Evolutionary conservation across 2,113 vertebrate species (phyloP), one percentile per base, ranked within the genome.

Genomic region (Scophthalmus maximus): DNA sequence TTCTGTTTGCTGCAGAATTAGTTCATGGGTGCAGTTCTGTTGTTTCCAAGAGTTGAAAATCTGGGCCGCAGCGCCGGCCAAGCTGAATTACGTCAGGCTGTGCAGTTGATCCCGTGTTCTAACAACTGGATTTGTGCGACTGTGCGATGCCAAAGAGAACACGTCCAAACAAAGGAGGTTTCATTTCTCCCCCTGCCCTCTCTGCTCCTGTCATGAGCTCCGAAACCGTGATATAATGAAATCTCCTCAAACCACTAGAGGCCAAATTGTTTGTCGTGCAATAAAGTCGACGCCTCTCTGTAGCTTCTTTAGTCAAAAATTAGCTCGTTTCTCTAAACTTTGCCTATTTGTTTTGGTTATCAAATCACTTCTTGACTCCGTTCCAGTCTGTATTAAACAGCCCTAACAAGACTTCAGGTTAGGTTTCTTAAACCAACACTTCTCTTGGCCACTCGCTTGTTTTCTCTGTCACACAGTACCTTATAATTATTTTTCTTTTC

Each of bases 101-200:
- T 18, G 36, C 36, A 47, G 49, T 57, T 68, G 73, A 81, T 76
- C 68, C 27, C 27, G 38, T 0, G 9, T 57, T 29, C 47, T 30
- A 57, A 57, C 64, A 66, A 62, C 50, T 76, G 44, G 63, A 67
- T 81, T 72, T 71, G 73, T 36, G 25, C 49, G 27, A 46, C 62
- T n/a, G 42, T 20, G 30, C 15, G 56, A 14, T 66, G 67, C 78
- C 78, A 81, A 47, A 38, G n/a, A 47, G 64, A 76, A 47, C 47
- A 49, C 17, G 30, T 49, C 42, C 58, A 63, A 69, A 65, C 60
- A 40, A 57, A 65, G 42, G 52, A 29, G 52, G 51, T 25, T 67
- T 50, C 38, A 27, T 63, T 52, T 30, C 49, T 40, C 68, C 32
- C 42, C 22, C 62, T 29, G 30, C 11, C 36, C 44, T 47, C 36